Evolutionary conservation across 2,888 invertebrate species (phyloP).

Genomic region (Caenorhabditis doughertyi): DNA sequence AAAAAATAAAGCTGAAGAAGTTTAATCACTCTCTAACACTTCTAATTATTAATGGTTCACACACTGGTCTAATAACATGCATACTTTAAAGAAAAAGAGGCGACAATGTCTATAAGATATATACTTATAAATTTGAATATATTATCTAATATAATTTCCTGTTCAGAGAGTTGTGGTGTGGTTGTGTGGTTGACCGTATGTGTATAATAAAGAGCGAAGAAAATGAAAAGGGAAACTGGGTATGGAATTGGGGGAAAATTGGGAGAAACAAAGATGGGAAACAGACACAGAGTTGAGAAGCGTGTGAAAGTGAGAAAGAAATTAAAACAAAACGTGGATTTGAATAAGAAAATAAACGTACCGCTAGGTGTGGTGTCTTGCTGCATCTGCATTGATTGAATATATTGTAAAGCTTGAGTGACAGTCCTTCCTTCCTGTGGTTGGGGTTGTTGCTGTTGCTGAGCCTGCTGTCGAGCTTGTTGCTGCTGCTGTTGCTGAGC

Average conservation of each 20-base stretch:
- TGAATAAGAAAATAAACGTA: conserved; percentile 28
- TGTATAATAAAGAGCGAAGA: background rate
- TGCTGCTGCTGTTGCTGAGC: conserved; percentile 40
- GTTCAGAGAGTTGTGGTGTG: conserved; percentile 45
- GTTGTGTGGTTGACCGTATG: conserved; percentile 42
- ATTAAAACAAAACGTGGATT: conserved; percentile 9
- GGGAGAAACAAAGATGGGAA: conserved; percentile 41
- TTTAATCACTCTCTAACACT: conserved; percentile 2
- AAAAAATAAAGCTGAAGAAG: too few species aligned
- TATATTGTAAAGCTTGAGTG: conserved; percentile 32
- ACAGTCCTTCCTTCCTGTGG: conserved; percentile 11
- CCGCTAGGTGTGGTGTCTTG: conserved; percentile 42
- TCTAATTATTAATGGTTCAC: conserved; percentile 6
- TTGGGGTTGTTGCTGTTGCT: background rate
- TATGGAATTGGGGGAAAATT: background rate
- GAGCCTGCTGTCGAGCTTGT: conserved; percentile 8
- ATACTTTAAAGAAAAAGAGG: background rate
- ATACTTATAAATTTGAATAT: background rate
- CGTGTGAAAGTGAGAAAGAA: conserved; percentile 28
- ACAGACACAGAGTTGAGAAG: conserved; percentile 47
- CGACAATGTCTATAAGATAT: background rate
- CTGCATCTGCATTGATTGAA: conserved; percentile 38
- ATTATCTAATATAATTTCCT: background rate
- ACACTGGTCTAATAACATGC: conserved; percentile 9
- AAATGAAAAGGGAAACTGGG: background rate